Evolutionary conservation across 2,113 vertebrate species (phyloP), one percentile per base, ranked within the genome.

Genomic region (Cyprinodon brontotheroides): DNA sequence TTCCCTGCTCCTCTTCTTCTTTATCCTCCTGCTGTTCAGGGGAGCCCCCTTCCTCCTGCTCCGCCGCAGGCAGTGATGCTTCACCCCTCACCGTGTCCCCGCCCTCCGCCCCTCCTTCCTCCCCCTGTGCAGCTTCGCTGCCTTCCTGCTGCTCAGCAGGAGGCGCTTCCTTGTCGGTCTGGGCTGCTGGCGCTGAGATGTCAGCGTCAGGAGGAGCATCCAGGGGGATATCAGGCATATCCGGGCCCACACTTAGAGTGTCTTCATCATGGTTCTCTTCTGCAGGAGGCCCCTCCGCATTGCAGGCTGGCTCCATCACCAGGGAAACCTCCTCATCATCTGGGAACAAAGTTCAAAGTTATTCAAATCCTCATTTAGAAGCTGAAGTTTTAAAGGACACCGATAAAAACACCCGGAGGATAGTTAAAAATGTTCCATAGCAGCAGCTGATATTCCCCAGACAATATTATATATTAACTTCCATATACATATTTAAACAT

Each of bases 311-410:
- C 80, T 98, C 96, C 36, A 95, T 92, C 84, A 94, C 94, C 81
- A 95, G 84, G 15, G 97, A 97, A 14, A 97, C 86, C 74, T 99
- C 98, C 89, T 99, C 98, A 75, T 99, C 98, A 94, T 99, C 98
- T 99, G 71, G 38, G 48, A 45, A 40, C 7, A 84, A 22, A 82
- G 45, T 7, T 68, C 62, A 70, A 3, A 1, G 17, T 57, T 57
- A 4, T 20, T 57, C n/a, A 2, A 39, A 4, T 3, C 37, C 12
- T n/a, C 15, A 17, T 67, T 62, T 40, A 61, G 22, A 77, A 68
- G 37, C 59, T 50, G 47, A 4, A 70, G 53, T 4, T 10, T 38
- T 74, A 20, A 4, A 57, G 50, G 2, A 6, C 5, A 41, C 41
- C 29, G 29, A 29, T 29, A 29, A 29, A 29, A 29, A 29, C 29